phyloP scores from a whole-genome alignment of 2,888 invertebrate genomes.

The Apoda limacodes region DNA sequence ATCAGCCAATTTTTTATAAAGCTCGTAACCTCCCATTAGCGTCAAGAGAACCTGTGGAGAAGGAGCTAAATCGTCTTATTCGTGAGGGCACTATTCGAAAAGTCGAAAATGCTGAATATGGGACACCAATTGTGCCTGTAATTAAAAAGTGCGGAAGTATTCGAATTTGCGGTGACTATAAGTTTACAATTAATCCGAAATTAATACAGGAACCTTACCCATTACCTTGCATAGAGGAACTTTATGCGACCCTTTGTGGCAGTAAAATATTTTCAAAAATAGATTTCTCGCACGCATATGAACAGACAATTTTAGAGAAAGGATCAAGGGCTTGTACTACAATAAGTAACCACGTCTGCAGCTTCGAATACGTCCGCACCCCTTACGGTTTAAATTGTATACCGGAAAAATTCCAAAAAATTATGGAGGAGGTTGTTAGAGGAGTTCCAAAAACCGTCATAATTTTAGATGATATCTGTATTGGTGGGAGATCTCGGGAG shows the following conservation, averaged over 20 bases:
- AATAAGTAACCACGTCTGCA: constrained; percentile 19
- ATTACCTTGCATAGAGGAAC: constrained; percentile 19
- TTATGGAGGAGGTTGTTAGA: constrained; percentile 15
- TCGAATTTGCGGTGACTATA: constrained; percentile 19
- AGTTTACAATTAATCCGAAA: constrained; percentile 19
- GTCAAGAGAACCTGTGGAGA: constrained; percentile 10
- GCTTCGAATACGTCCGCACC: constrained; percentile 18
- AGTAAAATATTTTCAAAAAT: constrained; percentile 22
- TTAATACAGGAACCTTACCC: constrained; percentile 17
- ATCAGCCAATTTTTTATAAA: constrained; percentile 8
- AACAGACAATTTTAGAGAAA: constrained; percentile 17
- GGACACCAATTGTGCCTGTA: no score
- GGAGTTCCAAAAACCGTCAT: constrained; percentile 11
- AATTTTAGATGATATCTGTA: constrained; percentile 18
- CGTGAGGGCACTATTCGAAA: constrained; percentile 10
- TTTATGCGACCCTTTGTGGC: constrained; percentile 20
- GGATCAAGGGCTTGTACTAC: constrained; percentile 17
- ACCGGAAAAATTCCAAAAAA: constrained; percentile 20
- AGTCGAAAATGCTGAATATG: constrained; percentile 15
- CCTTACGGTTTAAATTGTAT: constrained; percentile 19
- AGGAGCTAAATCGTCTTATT: constrained; percentile 11
- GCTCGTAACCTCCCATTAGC: constrained; percentile 16
- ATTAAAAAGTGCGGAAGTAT: constrained; percentile 12
- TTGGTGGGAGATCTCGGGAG: constrained; percentile 9
- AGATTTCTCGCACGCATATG: constrained; percentile 20